These are phyloP conservation scores for Lingula anatina DNA, from an alignment of 2,888 invertebrate species.

Conservation along the genomic window DNA sequence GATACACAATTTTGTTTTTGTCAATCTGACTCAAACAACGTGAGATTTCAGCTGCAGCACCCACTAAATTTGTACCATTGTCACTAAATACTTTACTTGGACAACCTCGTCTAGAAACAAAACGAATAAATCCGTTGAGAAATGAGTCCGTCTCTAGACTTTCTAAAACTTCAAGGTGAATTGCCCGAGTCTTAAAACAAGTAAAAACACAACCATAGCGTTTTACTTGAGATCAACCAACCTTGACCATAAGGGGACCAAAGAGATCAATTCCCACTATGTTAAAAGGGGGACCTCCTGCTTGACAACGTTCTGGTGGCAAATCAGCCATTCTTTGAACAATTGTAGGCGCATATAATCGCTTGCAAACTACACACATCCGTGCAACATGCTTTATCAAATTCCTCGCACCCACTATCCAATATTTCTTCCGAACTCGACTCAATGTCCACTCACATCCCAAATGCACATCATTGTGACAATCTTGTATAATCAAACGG, in stretches of 20 bases:
- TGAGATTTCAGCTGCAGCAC: constrained; percentile 7
- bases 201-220: constrained; percentile 6
- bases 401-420: too few relatives aligned
- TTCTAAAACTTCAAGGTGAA: constrained; percentile 2
- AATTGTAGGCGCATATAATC: too few relatives aligned
- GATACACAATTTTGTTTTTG: not conserved
- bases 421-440: too few relatives aligned
- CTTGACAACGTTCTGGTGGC: not conserved
- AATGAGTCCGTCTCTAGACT: constrained; percentile 3
- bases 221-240: constrained; percentile 1
- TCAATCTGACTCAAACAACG: constrained; percentile 4
- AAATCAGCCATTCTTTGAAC: constrained; percentile 6
- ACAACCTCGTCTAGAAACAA: not conserved
- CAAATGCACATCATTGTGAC: too few relatives aligned
- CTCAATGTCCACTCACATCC: too few relatives aligned
- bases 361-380: too few relatives aligned
- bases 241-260: constrained; percentile 4
- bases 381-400: too few relatives aligned
- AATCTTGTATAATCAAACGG: too few relatives aligned
- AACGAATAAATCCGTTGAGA: not conserved
- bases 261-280: constrained; percentile 6
- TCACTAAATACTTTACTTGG: constrained; percentile 4
- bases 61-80: constrained; percentile 16
- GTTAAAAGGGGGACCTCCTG: not conserved
- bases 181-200: constrained; percentile 1